Conservation (phyloP, 2,888 invertebrate species). For the Thyatira batis region DNA sequence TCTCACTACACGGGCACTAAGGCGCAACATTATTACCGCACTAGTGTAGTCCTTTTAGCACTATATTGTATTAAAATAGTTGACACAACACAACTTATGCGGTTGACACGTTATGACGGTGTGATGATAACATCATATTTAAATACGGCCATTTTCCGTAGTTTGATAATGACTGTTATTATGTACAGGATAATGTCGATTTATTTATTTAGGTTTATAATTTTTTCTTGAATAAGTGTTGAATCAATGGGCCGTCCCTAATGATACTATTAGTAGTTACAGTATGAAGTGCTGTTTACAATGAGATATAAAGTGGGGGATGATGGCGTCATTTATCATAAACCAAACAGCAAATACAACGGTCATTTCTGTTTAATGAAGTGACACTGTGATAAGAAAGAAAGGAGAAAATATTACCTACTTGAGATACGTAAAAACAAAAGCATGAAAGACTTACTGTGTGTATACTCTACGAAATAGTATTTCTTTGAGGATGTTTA, state of each 20-base stretch:
- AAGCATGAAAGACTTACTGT: too few species aligned
- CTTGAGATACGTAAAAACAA: too few species aligned
- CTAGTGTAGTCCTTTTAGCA: constrained; percentile 2
- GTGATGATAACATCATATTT: constrained; percentile 5
- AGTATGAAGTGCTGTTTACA: background rate
- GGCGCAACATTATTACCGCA: constrained; percentile 52
- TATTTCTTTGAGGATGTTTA: too few species aligned
- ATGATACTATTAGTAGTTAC: background rate
- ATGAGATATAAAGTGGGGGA: background rate
- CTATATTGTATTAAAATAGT: background rate
- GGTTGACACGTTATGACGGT: constrained; percentile 13
- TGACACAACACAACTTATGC: constrained; percentile 10
- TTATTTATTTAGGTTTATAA: too few species aligned
- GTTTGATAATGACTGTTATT: background rate
- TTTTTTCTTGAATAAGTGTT: too few species aligned
- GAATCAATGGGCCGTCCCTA: background rate
- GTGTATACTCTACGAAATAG: too few species aligned
- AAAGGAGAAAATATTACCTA: background rate
- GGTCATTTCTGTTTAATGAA: background rate
- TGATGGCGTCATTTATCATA: background rate
- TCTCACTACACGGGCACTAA: constrained; percentile 38
- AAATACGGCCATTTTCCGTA: background rate
- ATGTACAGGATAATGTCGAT: background rate
- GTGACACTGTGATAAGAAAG: background rate
- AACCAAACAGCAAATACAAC: background rate